Percentiles rank a stretch among this genome's conserved stretches.
phyloP scores from a whole-genome alignment of 2,888 invertebrate species.

The Caenorhabditis doughertyi region DNA sequence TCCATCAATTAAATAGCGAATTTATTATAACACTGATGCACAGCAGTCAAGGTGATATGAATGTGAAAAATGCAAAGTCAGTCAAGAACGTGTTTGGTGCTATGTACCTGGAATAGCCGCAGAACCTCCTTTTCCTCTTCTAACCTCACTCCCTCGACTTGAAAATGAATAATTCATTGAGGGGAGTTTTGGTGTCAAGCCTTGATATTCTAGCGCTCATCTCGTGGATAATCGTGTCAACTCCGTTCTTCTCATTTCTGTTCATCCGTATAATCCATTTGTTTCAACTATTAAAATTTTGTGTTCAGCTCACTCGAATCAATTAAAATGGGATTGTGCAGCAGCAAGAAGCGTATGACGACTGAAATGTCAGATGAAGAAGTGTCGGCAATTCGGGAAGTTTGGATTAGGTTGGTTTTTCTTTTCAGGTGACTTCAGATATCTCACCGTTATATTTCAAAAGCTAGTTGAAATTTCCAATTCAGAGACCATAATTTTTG shows the following conservation, averaged over 20 bases:
- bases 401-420: slow-evolving; percentile 73
- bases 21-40: slow-evolving; percentile 1
- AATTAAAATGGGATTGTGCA: slow-evolving; percentile 63
- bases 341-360: slow-evolving; percentile 64
- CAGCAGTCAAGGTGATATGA: background rate
- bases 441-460: background rate
- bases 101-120: slow-evolving; percentile 48
- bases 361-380: slow-evolving; percentile 76
- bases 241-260: slow-evolving; percentile 35
- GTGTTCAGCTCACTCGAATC: background rate
- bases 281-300: background rate
- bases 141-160: slow-evolving; percentile 15
- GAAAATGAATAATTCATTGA: slow-evolving; percentile 48
- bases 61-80: slow-evolving; percentile 17
- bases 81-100: slow-evolving; percentile 36
- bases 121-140: background rate
- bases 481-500: background rate
- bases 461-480: no score
- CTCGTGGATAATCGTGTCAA: slow-evolving; percentile 20
- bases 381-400: slow-evolving; percentile 74
- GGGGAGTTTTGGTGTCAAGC: slow-evolving; percentile 22
- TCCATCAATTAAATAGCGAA: slow-evolving; percentile 9
- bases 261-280: background rate
- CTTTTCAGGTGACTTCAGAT: background rate
- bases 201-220: slow-evolving; percentile 30